phyloP scores from a whole-genome alignment of 2,888 invertebrate genomes.

The Netelia melanura region DNA sequence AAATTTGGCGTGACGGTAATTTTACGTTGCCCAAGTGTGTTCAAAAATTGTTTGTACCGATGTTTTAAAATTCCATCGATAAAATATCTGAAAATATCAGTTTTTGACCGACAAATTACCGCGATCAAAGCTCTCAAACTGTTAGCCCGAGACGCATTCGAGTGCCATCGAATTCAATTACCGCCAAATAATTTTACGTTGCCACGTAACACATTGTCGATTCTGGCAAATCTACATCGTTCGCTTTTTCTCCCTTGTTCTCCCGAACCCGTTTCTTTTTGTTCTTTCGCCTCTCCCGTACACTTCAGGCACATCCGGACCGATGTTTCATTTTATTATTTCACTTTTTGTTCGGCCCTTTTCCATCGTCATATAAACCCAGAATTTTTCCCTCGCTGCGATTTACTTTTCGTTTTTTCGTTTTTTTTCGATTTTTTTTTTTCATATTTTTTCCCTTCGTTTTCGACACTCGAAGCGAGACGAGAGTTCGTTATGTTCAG shows the following conservation, averaged over 20 bases:
- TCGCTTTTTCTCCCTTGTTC: neutral
- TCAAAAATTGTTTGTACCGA: too few species aligned
- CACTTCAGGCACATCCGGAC: too few species aligned
- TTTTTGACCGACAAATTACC: neutral
- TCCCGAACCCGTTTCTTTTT: neutral
- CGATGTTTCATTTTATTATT: constrained; percentile 25
- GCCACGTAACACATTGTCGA: neutral
- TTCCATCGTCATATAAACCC: constrained; percentile 5
- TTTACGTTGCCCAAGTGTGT: too few species aligned
- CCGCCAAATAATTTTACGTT: neutral
- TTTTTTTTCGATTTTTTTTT: neutral
- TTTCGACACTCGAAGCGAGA: constrained; percentile 33
- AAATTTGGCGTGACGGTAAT: too few species aligned
- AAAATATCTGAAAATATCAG: too few species aligned
- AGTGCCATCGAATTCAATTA: neutral
- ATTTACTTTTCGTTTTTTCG: constrained; percentile 8
- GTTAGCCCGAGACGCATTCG: neutral
- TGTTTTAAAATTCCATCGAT: too few species aligned
- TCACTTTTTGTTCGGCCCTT: neutral
- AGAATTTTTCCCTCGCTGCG: neutral
- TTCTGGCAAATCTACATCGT: neutral
- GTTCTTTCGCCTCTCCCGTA: neutral
- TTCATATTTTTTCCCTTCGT: constrained; percentile 10
- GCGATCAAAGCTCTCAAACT: neutral
- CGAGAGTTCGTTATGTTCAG: constrained; percentile 56